Evolutionary conservation across 2,797 vertebrate species (phyloP).

Genomic region (Scleropages formosus): DNA sequence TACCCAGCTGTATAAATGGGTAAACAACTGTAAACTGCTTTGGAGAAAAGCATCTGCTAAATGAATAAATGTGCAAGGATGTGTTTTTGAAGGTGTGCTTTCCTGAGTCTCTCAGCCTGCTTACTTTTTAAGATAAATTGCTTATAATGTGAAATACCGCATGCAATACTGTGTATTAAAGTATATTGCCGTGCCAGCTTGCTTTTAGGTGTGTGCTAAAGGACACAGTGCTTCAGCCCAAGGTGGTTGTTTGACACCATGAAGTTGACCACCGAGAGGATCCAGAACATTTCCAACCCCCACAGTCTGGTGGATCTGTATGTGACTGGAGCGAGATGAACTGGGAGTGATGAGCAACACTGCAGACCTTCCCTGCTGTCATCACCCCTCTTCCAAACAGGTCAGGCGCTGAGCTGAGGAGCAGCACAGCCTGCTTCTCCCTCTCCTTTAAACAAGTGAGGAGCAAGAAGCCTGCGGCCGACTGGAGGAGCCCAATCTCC

Average conservation of each 20-base stretch:
- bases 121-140: too few relatives aligned
- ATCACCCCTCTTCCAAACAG: conserved; percentile 71
- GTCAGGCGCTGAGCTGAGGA: conserved; percentile 74
- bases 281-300: conserved; percentile 38
- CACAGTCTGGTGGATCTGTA: conserved; percentile 45
- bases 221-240: not conserved
- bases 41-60: too few relatives aligned
- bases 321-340: conserved; percentile 66
- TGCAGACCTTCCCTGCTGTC: conserved; percentile 73
- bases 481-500: conserved; percentile 74
- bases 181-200: not conserved
- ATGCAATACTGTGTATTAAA: too few relatives aligned
- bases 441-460: conserved; percentile 73
- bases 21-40: too few relatives aligned
- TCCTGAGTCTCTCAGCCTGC: too few relatives aligned
- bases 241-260: not conserved
- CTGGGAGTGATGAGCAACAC: conserved; percentile 63
- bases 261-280: conserved; percentile 30
- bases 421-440: conserved; percentile 78
- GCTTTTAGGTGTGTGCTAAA: not conserved
- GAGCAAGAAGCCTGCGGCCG: conserved; percentile 70
- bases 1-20: too few relatives aligned
- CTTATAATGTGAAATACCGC: too few relatives aligned
- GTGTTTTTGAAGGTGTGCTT: not conserved
- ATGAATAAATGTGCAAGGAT: not conserved